Evolutionary conservation across 2,113 vertebrate genomes (phyloP).

Genomic region (Catharus minimus): DNA sequence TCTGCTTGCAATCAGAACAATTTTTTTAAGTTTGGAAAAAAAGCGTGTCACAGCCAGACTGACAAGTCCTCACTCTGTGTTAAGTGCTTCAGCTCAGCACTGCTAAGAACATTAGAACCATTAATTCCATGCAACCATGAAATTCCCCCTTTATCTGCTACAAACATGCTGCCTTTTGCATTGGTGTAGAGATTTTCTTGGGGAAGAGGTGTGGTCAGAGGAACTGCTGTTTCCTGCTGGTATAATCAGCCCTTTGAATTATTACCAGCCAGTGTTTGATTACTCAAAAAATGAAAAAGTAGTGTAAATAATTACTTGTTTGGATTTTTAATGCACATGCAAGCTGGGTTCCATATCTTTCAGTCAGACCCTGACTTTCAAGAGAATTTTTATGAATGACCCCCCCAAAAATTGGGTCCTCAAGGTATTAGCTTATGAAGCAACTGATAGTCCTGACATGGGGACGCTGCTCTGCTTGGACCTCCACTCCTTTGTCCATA

Average conservation of each 20-base stretch:
- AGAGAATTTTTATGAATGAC: not conserved
- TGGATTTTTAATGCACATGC: not conserved
- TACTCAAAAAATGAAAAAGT: slow-evolving; percentile 18
- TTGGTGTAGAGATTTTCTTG: accelerated
- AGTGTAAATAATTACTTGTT: slow-evolving; percentile 4
- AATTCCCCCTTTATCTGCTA: not conserved
- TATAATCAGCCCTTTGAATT: slow-evolving; percentile 33
- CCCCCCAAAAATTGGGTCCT: not conserved
- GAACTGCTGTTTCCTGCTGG: slow-evolving; percentile 3
- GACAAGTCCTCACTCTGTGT: not conserved
- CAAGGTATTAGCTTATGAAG: not conserved
- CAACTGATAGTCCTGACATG: not conserved
- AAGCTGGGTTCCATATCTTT: not conserved
- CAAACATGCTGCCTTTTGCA: not conserved
- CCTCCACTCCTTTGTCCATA: not conserved
- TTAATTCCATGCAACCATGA: not conserved
- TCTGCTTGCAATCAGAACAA: not conserved
- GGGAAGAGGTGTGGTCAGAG: slow-evolving; percentile 20
- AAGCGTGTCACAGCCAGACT: not conserved
- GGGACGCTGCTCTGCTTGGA: not conserved
- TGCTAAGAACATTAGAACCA: not conserved
- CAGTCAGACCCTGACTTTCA: not conserved
- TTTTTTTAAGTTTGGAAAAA: slow-evolving; percentile 18
- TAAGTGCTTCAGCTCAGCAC: not conserved
- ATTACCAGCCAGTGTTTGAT: slow-evolving; percentile 14